Evolutionary conservation across 2,797 vertebrate genomes (phyloP), one percentile per base, ranked within the genome.

Genomic region (Potorous gilbertii): DNA sequence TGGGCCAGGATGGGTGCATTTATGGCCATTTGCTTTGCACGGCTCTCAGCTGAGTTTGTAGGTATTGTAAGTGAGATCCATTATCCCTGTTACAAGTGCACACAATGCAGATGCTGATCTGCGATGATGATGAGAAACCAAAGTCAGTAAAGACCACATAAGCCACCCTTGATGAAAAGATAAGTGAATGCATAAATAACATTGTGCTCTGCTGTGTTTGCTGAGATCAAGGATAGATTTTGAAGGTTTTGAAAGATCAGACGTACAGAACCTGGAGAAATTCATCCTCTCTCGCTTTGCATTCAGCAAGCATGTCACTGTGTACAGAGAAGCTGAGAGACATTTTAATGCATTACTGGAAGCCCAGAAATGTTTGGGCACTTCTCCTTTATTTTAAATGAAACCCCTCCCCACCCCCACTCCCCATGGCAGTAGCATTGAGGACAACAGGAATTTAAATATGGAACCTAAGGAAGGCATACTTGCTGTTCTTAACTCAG

Each of bases 191-290:
- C 99, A 99, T 99, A 99, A 99, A 99, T 99, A 99, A 99, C 99
- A 98, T 98, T 98, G 98, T 98, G 98, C 98, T 99, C 98, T 98
- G 99, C 98, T 98, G 98, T 99, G 99, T 99, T 99, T 99, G 99
- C 99, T 98, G 99, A 99, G 99, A 99, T 99, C 99, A 99, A 99
- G 99, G 98, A 98, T 98, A 98, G 99, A 99, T 99, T 99, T 99
- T 99, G 98, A 99, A 99, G 99, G 99, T 99, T 99, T 99, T 98
- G 98, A 98, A 98, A 99, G 99, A 99, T 99, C 99, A 99, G 99
- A 98, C 98, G 52, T 98, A 98, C 98, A 99, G 98, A 99, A 98
- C 99, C 99, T 99, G 99, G 99, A 99, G 99, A 99, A 98, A 99
- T 98, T 98, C 96, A 9, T 97, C 98, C 98, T 97, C 96, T 87